These are phyloP conservation scores for Spea bombifrons DNA, from an alignment of 2,113 vertebrate species.

Conservation along the genomic window DNA sequence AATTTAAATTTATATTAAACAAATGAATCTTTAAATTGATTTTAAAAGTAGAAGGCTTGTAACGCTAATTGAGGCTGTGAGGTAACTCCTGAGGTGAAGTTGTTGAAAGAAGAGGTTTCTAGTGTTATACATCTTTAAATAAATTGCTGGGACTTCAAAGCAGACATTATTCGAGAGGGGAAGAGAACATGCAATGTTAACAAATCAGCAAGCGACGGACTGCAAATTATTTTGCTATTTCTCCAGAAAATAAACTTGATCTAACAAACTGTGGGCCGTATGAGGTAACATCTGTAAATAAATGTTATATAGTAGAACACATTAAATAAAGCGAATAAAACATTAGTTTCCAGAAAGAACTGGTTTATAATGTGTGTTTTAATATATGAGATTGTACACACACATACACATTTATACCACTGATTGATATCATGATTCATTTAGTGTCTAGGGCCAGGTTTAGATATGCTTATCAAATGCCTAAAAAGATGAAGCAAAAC, in stretches of 20 bases:
- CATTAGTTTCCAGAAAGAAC: too few species aligned
- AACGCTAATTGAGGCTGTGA: constrained; percentile 40
- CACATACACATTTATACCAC: too few species aligned
- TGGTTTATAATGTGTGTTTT: too few species aligned
- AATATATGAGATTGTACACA: too few species aligned
- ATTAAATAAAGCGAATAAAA: too few species aligned
- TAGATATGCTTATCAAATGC: too few species aligned
- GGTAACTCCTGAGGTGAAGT: constrained; percentile 36
- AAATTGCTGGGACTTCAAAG: constrained; percentile 36
- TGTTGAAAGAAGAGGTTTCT: constrained; percentile 16
- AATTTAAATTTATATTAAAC: constrained; percentile 46
- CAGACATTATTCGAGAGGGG: constrained; percentile 20
- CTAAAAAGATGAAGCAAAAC: too few species aligned
- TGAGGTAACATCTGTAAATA: too few species aligned
- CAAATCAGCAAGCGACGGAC: neutral
- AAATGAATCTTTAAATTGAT: constrained; percentile 46
- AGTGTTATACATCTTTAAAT: constrained; percentile 31
- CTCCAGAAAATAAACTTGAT: constrained; percentile 14
- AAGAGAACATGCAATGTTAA: constrained; percentile 5
- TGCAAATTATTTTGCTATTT: neutral
- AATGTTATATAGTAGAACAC: too few species aligned
- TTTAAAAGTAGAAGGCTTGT: constrained; percentile 37
- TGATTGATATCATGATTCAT: too few species aligned
- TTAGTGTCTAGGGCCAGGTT: too few species aligned
- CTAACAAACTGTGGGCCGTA: neutral